Evolutionary conservation across 1,140 invertebrate species (phyloP), one percentile per base, ranked within the genome.

Genomic region (Trichonephila inaurata): DNA sequence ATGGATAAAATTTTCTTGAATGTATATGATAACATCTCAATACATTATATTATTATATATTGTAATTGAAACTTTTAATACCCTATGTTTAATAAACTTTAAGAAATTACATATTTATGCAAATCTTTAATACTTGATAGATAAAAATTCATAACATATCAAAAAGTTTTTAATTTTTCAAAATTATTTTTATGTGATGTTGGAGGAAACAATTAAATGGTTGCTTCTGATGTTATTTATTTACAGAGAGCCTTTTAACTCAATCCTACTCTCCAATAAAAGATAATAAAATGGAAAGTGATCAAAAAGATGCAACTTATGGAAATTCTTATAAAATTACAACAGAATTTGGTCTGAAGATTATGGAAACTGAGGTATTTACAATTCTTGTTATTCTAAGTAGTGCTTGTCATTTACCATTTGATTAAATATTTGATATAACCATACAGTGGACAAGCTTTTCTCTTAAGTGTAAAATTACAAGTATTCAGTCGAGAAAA

Each of bases 261-360:
- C 97, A 0, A 62, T 96, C 96, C 58, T 58, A 91, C 89, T 91
- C 89, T 61, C 83, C 92, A 64, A 28, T 88, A 64, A 44, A 88
- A 90, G 89, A 82, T 93, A 51, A 89, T 72, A 72, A 3, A 16
- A 92, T 89, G 90, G 94, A 95, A 40, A 93, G 88, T 7, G 94
- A 94, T 58, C 24, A 94, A 94, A 87, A 94, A 61, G 58, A 28
- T 21, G 0, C 28, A 64, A 62, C 33, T 19, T 40, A 40, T 40
- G 33, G 5, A 33, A 40, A 40, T 62, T n/a, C 8, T 8, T 40
- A 44, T 28, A 95, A 97, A 95, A 96, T 97, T 2, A 97, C 98
- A 85, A 97, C 97, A 94, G 97, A 98, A 94, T 96, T 98, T 87
- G 98, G 98, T 8, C 96, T 96, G 16, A 91, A 91, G 51, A 81